A percentile compares a stretch with the other conserved stretches of the same genome.
Conservation (phyloP, 2,113 vertebrate species). For the Fregata magnificens region DNA sequence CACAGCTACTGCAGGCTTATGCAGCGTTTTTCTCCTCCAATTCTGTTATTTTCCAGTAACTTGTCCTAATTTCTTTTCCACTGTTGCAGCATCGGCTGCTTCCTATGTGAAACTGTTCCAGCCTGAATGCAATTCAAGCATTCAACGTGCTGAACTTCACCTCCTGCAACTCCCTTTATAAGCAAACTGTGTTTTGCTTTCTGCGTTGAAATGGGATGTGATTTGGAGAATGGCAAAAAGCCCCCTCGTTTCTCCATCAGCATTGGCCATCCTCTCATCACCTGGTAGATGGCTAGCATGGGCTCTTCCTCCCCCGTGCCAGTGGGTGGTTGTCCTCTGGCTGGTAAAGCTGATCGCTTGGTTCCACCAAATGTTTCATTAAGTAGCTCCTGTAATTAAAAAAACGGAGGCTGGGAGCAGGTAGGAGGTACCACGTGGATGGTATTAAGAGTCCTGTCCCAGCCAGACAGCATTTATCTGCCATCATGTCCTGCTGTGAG, state of each 20-base stretch:
- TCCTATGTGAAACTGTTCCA: background rate
- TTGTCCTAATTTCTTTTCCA: background rate
- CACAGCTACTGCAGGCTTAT: background rate
- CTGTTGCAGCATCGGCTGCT: background rate
- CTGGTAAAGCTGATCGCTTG: background rate
- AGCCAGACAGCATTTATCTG: too few species aligned
- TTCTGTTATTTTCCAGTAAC: background rate
- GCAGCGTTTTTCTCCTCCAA: background rate
- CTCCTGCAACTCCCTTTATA: background rate
- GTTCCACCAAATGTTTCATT: background rate
- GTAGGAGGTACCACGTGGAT: accelerated
- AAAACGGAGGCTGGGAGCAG: background rate
- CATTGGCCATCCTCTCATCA: accelerated
- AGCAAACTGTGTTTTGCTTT: background rate
- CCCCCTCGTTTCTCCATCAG: too few species aligned
- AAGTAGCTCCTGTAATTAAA: background rate
- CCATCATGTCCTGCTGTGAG: accelerated
- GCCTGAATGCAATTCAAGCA: background rate
- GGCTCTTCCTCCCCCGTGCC: background rate
- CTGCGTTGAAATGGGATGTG: background rate
- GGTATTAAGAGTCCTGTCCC: background rate
- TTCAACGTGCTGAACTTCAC: background rate
- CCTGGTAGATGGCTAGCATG: background rate
- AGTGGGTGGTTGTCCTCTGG: accelerated
- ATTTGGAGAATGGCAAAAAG: background rate